Evolutionary conservation across 2,888 invertebrate species (phyloP).

Genomic region (Pristionchus fissidentatus): DNA sequence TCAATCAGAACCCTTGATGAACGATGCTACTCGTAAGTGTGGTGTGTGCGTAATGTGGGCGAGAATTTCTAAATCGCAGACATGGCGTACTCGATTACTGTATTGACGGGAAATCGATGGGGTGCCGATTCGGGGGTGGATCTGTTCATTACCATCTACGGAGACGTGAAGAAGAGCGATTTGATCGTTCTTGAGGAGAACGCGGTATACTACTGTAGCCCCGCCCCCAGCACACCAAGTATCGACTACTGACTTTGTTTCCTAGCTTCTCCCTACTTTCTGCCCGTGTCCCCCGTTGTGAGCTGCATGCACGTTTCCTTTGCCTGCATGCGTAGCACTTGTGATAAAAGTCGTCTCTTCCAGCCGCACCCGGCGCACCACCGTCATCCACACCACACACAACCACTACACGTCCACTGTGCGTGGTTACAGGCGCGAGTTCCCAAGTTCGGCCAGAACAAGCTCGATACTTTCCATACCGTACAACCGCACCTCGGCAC

Average conservation of each 20-base stretch:
- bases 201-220: conserved; percentile 53
- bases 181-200: conserved; percentile 69
- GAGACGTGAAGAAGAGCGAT: conserved; percentile 75
- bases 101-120: conserved; percentile 77
- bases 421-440: conserved; percentile 62
- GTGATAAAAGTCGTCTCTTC: conserved; percentile 43
- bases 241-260: neutral
- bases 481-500: conserved; percentile 62
- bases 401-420: neutral
- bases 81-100: conserved; percentile 75
- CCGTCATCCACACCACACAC: conserved; percentile 32
- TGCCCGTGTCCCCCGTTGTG: neutral
- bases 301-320: too few relatives aligned
- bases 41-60: neutral
- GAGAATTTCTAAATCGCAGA: conserved; percentile 62
- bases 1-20: conserved; percentile 36
- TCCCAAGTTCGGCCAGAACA: conserved; percentile 55
- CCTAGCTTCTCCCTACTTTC: conserved; percentile 19
- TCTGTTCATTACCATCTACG: conserved; percentile 76
- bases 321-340: neutral
- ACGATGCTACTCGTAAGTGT: neutral
- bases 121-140: conserved; percentile 77
- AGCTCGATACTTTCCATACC: conserved; percentile 60
- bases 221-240: neutral
- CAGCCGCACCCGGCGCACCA: conserved; percentile 19